These are phyloP conservation scores for Coremacera marginata DNA, from an alignment of 2,888 invertebrate species.

Conservation along the genomic window DNA sequence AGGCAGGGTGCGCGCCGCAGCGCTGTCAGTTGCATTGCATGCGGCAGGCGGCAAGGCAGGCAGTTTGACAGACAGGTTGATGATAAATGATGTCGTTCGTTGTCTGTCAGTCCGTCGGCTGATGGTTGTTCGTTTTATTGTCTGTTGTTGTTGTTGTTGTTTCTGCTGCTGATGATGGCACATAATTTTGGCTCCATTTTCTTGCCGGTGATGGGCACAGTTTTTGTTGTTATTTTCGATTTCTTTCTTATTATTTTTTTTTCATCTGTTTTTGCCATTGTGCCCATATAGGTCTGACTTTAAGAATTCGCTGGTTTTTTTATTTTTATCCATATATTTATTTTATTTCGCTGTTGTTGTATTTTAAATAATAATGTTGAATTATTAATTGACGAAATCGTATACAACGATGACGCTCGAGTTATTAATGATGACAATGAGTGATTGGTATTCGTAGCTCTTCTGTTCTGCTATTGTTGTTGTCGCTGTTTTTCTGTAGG, in stretches of 20 bases:
- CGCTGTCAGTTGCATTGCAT: neutral
- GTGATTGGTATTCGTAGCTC: constrained; percentile 54
- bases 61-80: constrained; percentile 59
- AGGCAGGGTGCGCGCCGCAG: neutral
- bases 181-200: constrained; percentile 9
- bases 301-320: constrained; percentile 9
- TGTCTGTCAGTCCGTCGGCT: constrained; percentile 1
- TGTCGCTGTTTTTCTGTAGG: neutral
- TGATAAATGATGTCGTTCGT: constrained; percentile 66
- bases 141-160: neutral
- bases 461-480: neutral
- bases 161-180: constrained; percentile 17
- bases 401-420: constrained; percentile 50
- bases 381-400: constrained; percentile 66
- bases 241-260: neutral
- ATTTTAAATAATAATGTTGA: constrained; percentile 50
- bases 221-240: neutral
- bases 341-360: constrained; percentile 3
- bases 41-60: constrained; percentile 18
- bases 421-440: constrained; percentile 60
- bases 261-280: neutral
- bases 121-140: constrained; percentile 3
- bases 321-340: neutral
- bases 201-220: neutral
- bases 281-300: constrained; percentile 1